Evolutionary conservation across 2,113 vertebrate genomes (phyloP), one percentile per base, ranked within the genome.

Genomic region (Albula glossodonta): DNA sequence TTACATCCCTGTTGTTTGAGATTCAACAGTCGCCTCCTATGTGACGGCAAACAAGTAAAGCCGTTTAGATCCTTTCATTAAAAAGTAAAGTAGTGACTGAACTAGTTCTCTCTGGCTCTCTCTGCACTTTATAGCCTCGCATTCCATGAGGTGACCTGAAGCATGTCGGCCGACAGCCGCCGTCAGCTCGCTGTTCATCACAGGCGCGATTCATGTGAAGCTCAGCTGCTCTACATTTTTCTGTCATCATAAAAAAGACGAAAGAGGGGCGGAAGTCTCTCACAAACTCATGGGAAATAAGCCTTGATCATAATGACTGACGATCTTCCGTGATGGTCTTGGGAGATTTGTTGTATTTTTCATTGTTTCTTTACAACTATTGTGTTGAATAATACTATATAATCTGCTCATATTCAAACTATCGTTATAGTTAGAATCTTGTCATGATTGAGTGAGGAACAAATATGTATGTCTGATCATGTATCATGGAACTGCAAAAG

Each of bases 161-260:
- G 52, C 70, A 52, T 78, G 60, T 83, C 5, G 78, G 52, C 85
- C 5, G 53, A 82, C 52, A 66, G 51, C 4, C n/a, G 8, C 66
- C 17, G 15, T 78, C 57, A 70, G 78, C 49, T 12, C 57, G 13
- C 51, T 17, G 56, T 85, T 83, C 80, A 79, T 77, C 11, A 17
- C 79, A 86, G 78, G 74, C 7, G n/a, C 0, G 51, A 83, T 81
- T 87, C 87, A 84, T 48, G 9, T 52, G 15, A 60, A 57, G 57
- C 51, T 84, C 79, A 70, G 53, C 82, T 63, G 56, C n/a, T 41
- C 48, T 19, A 57, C 51, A 57, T 70, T n/a, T 63, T 41, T 41
- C 31, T 41, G 31, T 41, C 31, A 41, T 41, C 31, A 41, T 41
- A 41, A 41, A 41, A 41, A 79, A 84, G 82, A 86, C 52, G 48